Evolutionary conservation across 2,797 vertebrate genomes (phyloP), one percentile per base, ranked within the genome.

Genomic region (Synaphobranchus kaupii): DNA sequence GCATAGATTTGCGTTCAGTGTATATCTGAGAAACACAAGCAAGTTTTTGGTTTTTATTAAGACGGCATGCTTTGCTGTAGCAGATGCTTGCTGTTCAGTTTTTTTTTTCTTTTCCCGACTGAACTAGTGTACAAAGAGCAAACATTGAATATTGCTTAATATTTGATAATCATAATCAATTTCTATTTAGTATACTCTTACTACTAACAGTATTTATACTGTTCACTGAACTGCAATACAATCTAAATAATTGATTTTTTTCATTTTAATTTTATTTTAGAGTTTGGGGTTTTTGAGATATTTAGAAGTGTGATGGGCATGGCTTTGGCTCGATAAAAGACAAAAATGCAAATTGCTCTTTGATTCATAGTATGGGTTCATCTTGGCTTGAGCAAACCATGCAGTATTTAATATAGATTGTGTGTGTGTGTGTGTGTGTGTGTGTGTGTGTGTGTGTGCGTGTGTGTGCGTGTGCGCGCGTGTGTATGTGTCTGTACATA

Each of bases 321-420:
- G 98, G 96, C 96, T 97, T 97, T 96, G 96, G 95, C 94, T 97
- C 97, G 97, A 95, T 97, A 94, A 97, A 97, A 91, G 95, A 96
- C 90, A 94, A 96, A 96, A 96, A 96, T 96, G 94, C 97, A 95
- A 97, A 94, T 91, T 93, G 91, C 92, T 95, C 88, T 88, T 96
- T 92, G 96, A 97, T 96, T 97, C 94, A 95, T 93, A 93, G 95
- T 95, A 96, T 97, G 97, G 95, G 96, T 97, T 97, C 95, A 97
- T 96, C 97, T 95, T 97, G 96, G 97, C 97, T 97, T 97, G 97
- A 97, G 96, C 96, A 97, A 97, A 97, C 97, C 98, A 96, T 98
- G 97, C 97, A 99, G 97, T 99, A 98, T 99, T 99, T 96, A 96
- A 98, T 98, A 95, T 94, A 95, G 91, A 94, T 93, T 39, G 39